Percentiles rank a stretch among this genome's conserved stretches.
phyloP scores from a whole-genome alignment of 2,113 vertebrate genomes.

The Apus apus region DNA sequence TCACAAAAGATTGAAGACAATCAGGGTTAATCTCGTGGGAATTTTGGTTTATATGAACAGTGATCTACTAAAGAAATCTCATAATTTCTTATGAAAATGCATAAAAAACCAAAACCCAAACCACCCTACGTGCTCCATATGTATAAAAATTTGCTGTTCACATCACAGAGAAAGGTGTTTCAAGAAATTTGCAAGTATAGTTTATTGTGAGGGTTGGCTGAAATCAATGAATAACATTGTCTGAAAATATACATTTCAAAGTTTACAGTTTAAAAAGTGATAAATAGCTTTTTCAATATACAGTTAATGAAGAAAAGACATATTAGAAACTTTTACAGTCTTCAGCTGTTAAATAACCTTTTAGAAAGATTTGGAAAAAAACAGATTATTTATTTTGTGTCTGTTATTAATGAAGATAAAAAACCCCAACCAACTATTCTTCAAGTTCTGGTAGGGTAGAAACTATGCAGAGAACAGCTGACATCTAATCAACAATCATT shows the following conservation, averaged over 20 bases:
- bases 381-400: neutral
- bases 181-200: neutral
- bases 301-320: neutral
- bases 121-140: too few species aligned
- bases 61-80: neutral
- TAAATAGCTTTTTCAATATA: neutral
- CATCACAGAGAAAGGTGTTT: neutral
- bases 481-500: neutral
- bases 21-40: neutral
- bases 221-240: neutral
- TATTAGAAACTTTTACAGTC: neutral
- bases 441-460: neutral
- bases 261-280: neutral
- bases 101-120: neutral
- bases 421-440: neutral
- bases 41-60: neutral
- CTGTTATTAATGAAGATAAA: neutral
- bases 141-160: neutral
- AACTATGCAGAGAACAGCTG: neutral
- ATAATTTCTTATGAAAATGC: neutral
- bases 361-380: neutral
- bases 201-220: neutral
- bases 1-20: neutral
- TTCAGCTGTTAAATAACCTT: neutral
- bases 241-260: neutral